phyloP scores from a whole-genome alignment of 2,113 vertebrate species.

The Myxocyprinus asiaticus region DNA sequence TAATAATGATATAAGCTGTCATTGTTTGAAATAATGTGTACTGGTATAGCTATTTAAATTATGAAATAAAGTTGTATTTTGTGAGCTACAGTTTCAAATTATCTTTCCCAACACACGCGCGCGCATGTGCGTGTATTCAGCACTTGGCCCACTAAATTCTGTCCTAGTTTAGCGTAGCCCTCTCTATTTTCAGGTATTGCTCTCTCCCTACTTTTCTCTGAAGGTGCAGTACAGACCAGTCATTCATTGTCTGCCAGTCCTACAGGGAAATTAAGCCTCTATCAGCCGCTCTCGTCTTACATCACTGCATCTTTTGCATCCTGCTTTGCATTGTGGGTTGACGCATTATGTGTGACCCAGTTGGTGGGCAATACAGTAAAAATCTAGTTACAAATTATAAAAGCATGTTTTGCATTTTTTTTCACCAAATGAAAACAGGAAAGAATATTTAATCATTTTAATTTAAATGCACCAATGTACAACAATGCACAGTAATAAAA shows the following conservation, averaged over 20 bases:
- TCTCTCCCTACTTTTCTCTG: slow-evolving; percentile 29
- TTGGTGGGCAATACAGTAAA: neutral
- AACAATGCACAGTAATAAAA: too few relatives aligned
- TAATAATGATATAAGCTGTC: too few relatives aligned
- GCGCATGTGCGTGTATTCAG: neutral
- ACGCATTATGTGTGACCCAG: neutral
- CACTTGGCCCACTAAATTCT: slow-evolving; percentile 3
- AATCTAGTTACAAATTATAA: too few relatives aligned
- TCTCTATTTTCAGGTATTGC: slow-evolving; percentile 45
- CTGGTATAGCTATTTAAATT: too few relatives aligned
- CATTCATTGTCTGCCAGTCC: slow-evolving; percentile 56
- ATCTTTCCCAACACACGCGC: neutral
- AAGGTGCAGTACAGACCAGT: slow-evolving; percentile 49
- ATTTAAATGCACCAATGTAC: too few relatives aligned
- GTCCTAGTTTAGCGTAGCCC: slow-evolving; percentile 16
- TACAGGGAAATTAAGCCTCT: slow-evolving; percentile 63
- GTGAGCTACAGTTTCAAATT: neutral
- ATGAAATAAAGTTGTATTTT: neutral
- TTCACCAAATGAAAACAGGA: too few relatives aligned
- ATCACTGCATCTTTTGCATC: slow-evolving; percentile 71
- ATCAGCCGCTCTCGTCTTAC: slow-evolving; percentile 60
- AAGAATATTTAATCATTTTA: too few relatives aligned
- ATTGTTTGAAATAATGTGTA: too few relatives aligned
- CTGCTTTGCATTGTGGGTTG: slow-evolving; percentile 71
- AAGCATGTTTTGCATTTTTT: too few relatives aligned